Evolutionary conservation across 2,888 invertebrate genomes (phyloP).

Genomic region (Nemurella pictetii): DNA sequence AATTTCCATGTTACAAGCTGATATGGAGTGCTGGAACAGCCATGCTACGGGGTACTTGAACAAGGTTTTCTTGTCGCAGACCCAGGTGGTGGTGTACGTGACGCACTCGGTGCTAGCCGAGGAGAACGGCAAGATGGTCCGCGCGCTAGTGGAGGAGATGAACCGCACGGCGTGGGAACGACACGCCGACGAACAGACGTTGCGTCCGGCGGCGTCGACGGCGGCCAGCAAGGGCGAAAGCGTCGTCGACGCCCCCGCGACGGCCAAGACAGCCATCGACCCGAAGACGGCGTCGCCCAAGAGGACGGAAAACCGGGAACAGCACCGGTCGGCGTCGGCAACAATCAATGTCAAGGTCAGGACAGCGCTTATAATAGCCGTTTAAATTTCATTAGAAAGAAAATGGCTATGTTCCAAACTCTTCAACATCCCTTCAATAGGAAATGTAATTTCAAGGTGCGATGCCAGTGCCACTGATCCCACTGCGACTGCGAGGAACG

Average conservation of each 20-base stretch:
- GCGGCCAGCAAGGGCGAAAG: background rate
- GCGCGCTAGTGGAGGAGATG: conserved; percentile 67
- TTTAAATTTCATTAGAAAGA: too few species aligned
- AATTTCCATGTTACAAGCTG: background rate
- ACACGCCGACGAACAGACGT: conserved; percentile 56
- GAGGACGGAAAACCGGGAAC: conserved; percentile 38
- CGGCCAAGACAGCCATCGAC: background rate
- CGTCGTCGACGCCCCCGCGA: background rate
- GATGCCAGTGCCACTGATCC: too few species aligned
- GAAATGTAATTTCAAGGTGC: too few species aligned
- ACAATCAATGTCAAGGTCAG: conserved; percentile 30
- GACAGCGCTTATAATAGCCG: conserved; percentile 34
- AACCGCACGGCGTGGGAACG: conserved; percentile 71
- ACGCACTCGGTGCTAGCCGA: conserved; percentile 76
- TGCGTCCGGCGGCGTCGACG: background rate
- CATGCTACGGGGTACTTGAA: too few species aligned
- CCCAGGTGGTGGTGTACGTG: conserved; percentile 79
- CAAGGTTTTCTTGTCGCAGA: too few species aligned
- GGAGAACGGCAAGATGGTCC: conserved; percentile 75
- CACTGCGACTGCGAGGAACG: too few species aligned
- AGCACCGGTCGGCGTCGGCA: conserved; percentile 35
- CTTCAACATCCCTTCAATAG: too few species aligned
- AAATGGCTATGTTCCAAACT: too few species aligned
- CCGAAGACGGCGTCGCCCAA: conserved; percentile 22
- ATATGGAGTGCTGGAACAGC: background rate